Conservation (phyloP, 2,888 invertebrate genomes). For the Oligia strigilis region DNA sequence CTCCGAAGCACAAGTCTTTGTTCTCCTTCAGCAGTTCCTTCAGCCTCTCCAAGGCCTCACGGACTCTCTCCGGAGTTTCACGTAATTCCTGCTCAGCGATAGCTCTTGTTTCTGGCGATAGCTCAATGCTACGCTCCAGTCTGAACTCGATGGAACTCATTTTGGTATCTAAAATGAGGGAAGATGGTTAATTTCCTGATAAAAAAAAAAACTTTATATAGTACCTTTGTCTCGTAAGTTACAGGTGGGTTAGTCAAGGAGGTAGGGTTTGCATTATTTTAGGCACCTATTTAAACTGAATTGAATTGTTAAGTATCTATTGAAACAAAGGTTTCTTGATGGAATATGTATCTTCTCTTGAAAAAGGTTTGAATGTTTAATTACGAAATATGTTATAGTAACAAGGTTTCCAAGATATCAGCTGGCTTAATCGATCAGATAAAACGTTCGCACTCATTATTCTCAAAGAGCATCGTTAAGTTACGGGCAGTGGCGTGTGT, state of each 20-base stretch:
- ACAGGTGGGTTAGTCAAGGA: neutral
- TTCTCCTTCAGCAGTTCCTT: slow-evolving; percentile 92
- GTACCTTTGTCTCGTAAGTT: neutral
- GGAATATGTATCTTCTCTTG: neutral
- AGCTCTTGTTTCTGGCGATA: slow-evolving; percentile 90
- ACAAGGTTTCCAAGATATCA: slow-evolving; percentile 19
- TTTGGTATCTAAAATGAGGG: slow-evolving; percentile 72
- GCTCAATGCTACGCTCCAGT: slow-evolving; percentile 91
- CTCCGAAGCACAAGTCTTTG: slow-evolving; percentile 92
- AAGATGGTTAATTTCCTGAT: neutral
- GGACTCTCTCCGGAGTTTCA: slow-evolving; percentile 93
- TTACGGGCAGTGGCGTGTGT: slow-evolving; percentile 55
- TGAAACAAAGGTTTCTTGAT: neutral
- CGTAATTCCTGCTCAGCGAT: slow-evolving; percentile 92
- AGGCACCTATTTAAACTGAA: neutral
- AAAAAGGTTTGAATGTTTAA: neutral
- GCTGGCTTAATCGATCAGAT: slow-evolving; percentile 49
- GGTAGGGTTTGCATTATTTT: neutral
- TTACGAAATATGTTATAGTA: slow-evolving; percentile 5
- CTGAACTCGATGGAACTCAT: slow-evolving; percentile 89
- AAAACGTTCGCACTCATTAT: slow-evolving; percentile 54
- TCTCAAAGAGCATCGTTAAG: slow-evolving; percentile 53
- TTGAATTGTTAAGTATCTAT: neutral
- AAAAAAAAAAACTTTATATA: neutral
- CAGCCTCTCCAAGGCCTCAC: slow-evolving; percentile 91